Percentiles rank a stretch among this genome's conserved stretches.
These are phyloP conservation scores for Pseudachorutes palmiensis DNA, from an alignment of 1,140 invertebrate genomes.

Conservation along the genomic window DNA sequence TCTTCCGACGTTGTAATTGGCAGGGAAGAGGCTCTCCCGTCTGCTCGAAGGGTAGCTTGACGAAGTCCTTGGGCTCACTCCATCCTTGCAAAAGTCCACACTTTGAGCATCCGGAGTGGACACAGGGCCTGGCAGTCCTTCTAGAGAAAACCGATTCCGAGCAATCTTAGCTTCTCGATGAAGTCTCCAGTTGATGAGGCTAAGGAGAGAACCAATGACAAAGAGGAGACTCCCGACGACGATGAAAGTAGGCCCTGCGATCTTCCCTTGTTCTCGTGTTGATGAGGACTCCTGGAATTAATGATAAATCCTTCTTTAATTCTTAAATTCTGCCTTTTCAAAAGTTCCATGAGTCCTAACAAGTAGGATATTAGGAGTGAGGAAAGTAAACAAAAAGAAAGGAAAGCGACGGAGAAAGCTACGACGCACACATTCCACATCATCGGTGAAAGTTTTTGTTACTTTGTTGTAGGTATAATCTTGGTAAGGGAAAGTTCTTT, in stretches of 20 bases:
- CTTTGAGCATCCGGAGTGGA: constrained; percentile 12
- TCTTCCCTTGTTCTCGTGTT: constrained; percentile 26
- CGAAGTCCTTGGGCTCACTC: not conserved
- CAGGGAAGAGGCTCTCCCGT: constrained; percentile 24
- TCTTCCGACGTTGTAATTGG: constrained; percentile 19
- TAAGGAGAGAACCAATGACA: constrained; percentile 22
- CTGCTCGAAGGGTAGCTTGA: constrained; percentile 6
- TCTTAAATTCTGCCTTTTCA: too few species aligned
- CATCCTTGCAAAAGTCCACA: not conserved
- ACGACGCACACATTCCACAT: too few species aligned
- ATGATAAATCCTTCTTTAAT: too few species aligned
- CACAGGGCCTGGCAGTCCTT: constrained; percentile 19
- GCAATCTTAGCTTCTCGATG: constrained; percentile 31
- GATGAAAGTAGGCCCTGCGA: constrained; percentile 34
- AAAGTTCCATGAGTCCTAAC: too few species aligned
- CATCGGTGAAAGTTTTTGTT: too few species aligned
- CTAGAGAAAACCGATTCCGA: constrained; percentile 27
- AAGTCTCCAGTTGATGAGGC: constrained; percentile 29
- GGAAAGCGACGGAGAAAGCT: too few species aligned
- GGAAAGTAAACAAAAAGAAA: too few species aligned
- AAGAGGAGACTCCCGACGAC: constrained; percentile 29
- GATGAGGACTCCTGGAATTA: constrained; percentile 17
- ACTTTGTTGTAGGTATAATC: too few species aligned
- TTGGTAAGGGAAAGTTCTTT: too few species aligned
- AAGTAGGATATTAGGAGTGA: too few species aligned